phyloP scores from a whole-genome alignment of 2,113 vertebrate species.

The Eubucco bourcierii region DNA sequence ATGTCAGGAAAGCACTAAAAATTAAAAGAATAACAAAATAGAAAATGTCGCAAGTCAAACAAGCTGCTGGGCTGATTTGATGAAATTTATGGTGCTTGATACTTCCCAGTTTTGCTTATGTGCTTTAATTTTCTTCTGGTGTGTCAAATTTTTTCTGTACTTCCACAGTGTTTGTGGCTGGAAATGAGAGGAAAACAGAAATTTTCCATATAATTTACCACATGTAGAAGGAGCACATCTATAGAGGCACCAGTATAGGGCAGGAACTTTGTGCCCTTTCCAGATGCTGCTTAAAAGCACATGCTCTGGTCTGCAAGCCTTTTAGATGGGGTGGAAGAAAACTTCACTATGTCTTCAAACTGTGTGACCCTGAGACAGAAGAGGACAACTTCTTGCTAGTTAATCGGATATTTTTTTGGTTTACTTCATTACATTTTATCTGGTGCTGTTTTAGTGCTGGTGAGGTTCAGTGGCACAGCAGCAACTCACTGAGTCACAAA shows the following conservation, averaged over 20 bases:
- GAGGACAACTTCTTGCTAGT: neutral
- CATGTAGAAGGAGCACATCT: neutral
- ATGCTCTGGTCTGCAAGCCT: accelerated
- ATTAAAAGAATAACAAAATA: neutral
- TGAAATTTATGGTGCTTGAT: neutral
- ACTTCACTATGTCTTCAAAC: neutral
- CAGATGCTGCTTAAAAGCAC: neutral
- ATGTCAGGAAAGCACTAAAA: neutral
- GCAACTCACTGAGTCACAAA: neutral
- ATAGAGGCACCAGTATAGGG: no score
- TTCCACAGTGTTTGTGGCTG: neutral
- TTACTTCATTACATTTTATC: neutral
- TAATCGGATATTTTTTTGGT: neutral
- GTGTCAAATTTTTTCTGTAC: neutral
- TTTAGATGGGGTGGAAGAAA: neutral
- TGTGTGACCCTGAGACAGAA: neutral
- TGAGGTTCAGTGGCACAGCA: no score
- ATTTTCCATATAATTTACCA: neutral
- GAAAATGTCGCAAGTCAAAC: neutral
- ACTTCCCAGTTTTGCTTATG: neutral
- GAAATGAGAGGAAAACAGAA: neutral
- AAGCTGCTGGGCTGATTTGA: neutral
- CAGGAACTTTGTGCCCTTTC: neutral
- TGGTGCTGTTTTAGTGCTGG: neutral
- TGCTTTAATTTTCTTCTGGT: neutral